phyloP scores from a whole-genome alignment of 1,140 invertebrate species.

The Pararge aegeria region DNA sequence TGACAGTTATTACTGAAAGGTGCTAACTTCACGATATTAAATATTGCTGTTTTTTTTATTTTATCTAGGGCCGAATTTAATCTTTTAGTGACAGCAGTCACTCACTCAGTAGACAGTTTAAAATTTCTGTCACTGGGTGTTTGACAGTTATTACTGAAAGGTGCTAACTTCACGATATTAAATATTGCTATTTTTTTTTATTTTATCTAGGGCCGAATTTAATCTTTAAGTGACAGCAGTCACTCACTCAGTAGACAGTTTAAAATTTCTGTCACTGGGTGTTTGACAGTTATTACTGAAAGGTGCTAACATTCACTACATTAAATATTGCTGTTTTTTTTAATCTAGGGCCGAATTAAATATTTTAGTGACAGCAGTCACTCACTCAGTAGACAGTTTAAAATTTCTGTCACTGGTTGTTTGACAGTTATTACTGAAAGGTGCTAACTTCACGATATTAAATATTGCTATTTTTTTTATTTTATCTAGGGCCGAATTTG shows the following conservation, averaged over 20 bases:
- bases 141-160: slow-evolving; percentile 14
- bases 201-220: not conserved
- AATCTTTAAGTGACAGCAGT: slow-evolving; percentile 1
- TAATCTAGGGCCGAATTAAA: not conserved
- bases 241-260: slow-evolving; percentile 30
- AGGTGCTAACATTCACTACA: not conserved
- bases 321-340: not conserved
- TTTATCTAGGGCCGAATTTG: not conserved
- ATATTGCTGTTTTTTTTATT: not conserved
- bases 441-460: not conserved
- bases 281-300: slow-evolving; percentile 19
- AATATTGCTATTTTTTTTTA: not conserved
- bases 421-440: slow-evolving; percentile 19
- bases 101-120: slow-evolving; percentile 35
- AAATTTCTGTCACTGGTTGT: slow-evolving; percentile 36
- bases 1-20: slow-evolving; percentile 14
- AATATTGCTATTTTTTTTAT: not conserved
- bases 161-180: not conserved
- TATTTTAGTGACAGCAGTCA: slow-evolving; percentile 22
- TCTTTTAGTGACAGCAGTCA: slow-evolving; percentile 14
- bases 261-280: slow-evolving; percentile 36
- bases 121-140: slow-evolving; percentile 34
- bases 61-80: not conserved
- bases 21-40: not conserved
- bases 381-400: slow-evolving; percentile 31